phyloP scores from a whole-genome alignment of 2,888 invertebrate species.

The Microplitis manilae region DNA sequence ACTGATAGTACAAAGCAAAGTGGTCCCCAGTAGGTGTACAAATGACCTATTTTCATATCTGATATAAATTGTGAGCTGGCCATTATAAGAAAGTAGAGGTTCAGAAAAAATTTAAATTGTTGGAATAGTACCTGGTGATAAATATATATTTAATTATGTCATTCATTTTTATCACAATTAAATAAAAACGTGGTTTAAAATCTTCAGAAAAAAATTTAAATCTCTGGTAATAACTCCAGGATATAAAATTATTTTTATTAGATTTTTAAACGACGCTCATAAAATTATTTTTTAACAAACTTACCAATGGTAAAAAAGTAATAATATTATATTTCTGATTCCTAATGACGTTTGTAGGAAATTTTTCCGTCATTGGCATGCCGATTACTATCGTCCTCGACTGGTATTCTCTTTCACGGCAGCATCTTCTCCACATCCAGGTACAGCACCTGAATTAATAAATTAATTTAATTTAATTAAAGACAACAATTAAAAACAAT shows the following conservation, averaged over 20 bases:
- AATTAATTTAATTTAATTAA: background rate
- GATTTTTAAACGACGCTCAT: background rate
- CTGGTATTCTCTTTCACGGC: conserved; percentile 82
- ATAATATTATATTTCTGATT: conserved; percentile 98
- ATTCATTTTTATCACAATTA: no score
- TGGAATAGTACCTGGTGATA: conserved; percentile 90
- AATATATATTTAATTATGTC: background rate
- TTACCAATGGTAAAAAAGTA: conserved; percentile 85
- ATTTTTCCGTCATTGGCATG: conserved; percentile 84
- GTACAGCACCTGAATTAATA: conserved; percentile 80
- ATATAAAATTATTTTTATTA: no score
- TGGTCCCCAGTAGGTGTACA: conserved; percentile 99
- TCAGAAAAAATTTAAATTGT: conserved; percentile 99
- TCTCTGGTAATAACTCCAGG: no score
- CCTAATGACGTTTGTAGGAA: conserved; percentile 95
- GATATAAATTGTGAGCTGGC: conserved; percentile 98
- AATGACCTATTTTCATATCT: conserved; percentile 94
- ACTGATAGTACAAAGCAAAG: conserved; percentile 96
- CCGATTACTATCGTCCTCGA: conserved; percentile 86
- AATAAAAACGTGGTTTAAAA: no score
- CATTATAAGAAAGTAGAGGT: conserved; percentile 98
- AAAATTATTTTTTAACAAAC: conserved; percentile 22
- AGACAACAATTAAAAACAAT: no score
- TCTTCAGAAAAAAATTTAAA: no score
- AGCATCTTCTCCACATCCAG: conserved; percentile 82